phyloP scores from a whole-genome alignment of 2,113 vertebrate species.

The Antennarius striatus region DNA sequence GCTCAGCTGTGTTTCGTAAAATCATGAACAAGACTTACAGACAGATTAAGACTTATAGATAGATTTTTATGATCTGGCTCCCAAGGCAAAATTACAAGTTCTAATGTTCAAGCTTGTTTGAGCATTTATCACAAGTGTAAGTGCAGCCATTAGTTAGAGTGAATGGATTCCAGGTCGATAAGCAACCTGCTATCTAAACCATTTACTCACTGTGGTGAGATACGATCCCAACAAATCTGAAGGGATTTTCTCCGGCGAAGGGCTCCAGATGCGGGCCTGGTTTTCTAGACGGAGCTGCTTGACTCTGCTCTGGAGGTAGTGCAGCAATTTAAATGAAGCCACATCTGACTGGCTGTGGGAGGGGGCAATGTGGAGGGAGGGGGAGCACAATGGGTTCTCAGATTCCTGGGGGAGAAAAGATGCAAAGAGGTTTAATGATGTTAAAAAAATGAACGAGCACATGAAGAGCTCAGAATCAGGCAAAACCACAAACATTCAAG shows the following conservation, averaged over 20 bases:
- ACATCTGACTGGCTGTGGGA: conserved; percentile 50
- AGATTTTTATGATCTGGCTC: too few relatives aligned
- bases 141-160: not conserved
- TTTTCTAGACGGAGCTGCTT: conserved; percentile 76
- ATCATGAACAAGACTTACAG: too few relatives aligned
- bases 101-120: too few relatives aligned
- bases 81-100: too few relatives aligned
- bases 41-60: too few relatives aligned
- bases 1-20: too few relatives aligned
- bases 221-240: conserved; percentile 60
- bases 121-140: not conserved
- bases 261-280: conserved; percentile 37
- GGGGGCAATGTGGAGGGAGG: conserved; percentile 26
- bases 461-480: too few relatives aligned
- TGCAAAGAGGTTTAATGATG: not conserved
- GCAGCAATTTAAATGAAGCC: conserved; percentile 75
- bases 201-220: conserved; percentile 61
- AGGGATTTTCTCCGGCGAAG: conserved; percentile 14
- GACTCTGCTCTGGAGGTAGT: conserved; percentile 78
- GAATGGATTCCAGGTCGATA: not conserved
- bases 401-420: conserved; percentile 46
- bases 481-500: not conserved
- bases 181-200: not conserved
- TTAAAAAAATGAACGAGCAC: not conserved
- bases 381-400: conserved; percentile 32